Percentiles rank a stretch among this genome's conserved stretches.
These are phyloP conservation scores for Glaucidium brasilianum DNA, from an alignment of 2,113 vertebrate genomes.

Conservation along the genomic window DNA sequence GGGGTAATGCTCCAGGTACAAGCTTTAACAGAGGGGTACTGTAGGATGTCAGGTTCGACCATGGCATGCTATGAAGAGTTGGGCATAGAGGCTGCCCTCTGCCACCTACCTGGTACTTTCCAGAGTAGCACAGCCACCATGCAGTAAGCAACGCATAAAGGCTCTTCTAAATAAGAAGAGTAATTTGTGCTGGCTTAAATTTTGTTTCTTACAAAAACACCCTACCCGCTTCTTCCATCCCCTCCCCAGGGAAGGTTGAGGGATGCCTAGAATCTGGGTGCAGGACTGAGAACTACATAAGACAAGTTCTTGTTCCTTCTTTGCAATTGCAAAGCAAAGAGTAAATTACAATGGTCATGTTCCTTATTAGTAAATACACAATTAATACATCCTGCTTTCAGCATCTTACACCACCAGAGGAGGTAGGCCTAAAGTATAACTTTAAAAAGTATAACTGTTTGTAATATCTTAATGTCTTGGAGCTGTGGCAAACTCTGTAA, in stretches of 20 bases:
- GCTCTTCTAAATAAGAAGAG: neutral
- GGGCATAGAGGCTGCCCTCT: neutral
- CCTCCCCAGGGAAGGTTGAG: neutral
- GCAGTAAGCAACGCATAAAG: fast-evolving
- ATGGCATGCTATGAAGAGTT: fast-evolving
- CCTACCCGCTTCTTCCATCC: neutral
- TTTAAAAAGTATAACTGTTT: neutral
- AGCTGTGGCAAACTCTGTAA: fast-evolving
- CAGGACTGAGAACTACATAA: neutral
- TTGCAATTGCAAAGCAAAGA: neutral
- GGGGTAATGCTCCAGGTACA: neutral
- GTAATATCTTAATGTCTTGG: no score
- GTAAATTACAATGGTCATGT: neutral
- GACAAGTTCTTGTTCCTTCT: neutral
- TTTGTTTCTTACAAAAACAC: neutral
- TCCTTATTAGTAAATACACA: neutral
- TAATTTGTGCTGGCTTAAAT: neutral
- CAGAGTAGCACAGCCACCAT: neutral
- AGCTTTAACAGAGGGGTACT: neutral
- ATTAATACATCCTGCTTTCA: neutral
- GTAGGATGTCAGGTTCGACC: neutral
- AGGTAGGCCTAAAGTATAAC: neutral
- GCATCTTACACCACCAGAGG: neutral
- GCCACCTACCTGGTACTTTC: neutral
- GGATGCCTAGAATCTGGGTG: neutral